Evolutionary conservation across 2,797 vertebrate species (phyloP), one percentile per base, ranked within the genome.

Genomic region (Hyperoplus immaculatus): DNA sequence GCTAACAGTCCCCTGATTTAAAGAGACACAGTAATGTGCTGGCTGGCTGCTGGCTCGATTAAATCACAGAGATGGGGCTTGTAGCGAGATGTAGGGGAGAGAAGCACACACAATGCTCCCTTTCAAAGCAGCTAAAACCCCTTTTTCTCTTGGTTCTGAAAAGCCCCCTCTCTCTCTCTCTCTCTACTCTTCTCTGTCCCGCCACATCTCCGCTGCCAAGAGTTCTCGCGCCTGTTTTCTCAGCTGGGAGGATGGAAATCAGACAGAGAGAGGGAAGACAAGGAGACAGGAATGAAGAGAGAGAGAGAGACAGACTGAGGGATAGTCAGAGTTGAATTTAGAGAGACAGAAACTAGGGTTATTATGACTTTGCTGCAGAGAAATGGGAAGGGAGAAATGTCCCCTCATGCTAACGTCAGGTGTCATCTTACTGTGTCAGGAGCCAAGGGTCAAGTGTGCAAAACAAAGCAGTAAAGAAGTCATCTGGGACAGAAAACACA

Each of bases 191-290:
- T 83, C 63, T 51, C 56, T 69, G 70, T 85, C 78, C 72, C 29
- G 60, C 81, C 59, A 83, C 83, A 81, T 88, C 91, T 89, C 66
- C 50, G 83, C 80, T 93, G 93, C 93, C 94, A 95, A 92, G 84
- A 87, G 69, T 64, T 81, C 78, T 80, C 10, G 69, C 63, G 62
- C 84, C 84, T 93, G 92, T 95, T 95, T 94, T 94, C 85, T 90
- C 94, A 95, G 92, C 93, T 95, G 95, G 88, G 87, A 89, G 87
- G 82, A 90, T 90, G 81, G 87, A 93, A 91, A 88, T 90, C 88
- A 93, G 90, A 93, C 87, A 76, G 29, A 29, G 29, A 29, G 75
- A 67, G 62, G 72, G 41, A 60, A 54, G 80, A 72, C 65, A 4
- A 60, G 57, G 78, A 68, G 79, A 77, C 46, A 71, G 75, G 79